Base-by-base conservation (phyloP, 2,113 vertebrate genomes). In the Chrysemys picta region DNA sequence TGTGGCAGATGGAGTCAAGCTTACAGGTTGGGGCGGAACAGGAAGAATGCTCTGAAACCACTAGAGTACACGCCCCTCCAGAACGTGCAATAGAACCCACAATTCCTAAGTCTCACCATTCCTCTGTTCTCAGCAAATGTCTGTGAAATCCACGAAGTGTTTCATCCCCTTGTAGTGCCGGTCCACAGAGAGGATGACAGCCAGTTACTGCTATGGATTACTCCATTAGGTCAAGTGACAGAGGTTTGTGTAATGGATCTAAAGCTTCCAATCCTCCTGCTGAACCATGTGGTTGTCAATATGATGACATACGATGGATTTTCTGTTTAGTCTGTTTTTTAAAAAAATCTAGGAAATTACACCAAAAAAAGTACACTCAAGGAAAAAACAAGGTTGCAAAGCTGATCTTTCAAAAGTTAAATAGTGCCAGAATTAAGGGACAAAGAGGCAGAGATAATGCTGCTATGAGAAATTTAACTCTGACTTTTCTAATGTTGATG, bases 341-440 rank as follows among this genome's bases (percentile, higher is more conserved):
- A 2, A 53, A 27, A 69, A 94, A 85, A 49, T 47, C 78, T 78
- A 92, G 52, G 49, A 96, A 95, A 35, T 78, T 53, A 93, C 45
- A 96, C 17, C 91, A 79, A 92, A 93, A 92, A 93, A 94, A 94
- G 86, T 88, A 92, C 93, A 95, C 95, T 89, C 82, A 95, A 31
- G 82, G 81, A 91, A 83, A 52, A 88, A 65, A 81, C 72, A 78
- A 94, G 54, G 52, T 82, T 91, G 88, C 88, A 88, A 95, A 65
- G 79, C 88, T 87, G 91, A 95, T 16, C n/a, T n/a, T 7, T 38
- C 17, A 72, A 72, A 72, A 72, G 35, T n/a, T 72, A 38, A 38
- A 21, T 9, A n/a, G 6, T n/a, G 62, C 31, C 29, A 94, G 56
- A 57, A 57, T 57, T 57, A 59, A 29, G 27, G 57, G 19, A 69